A percentile compares a stretch with the other conserved stretches of the same genome.
phyloP scores from a whole-genome alignment of 2,888 invertebrate species.

The Hypercompe scribonia region DNA sequence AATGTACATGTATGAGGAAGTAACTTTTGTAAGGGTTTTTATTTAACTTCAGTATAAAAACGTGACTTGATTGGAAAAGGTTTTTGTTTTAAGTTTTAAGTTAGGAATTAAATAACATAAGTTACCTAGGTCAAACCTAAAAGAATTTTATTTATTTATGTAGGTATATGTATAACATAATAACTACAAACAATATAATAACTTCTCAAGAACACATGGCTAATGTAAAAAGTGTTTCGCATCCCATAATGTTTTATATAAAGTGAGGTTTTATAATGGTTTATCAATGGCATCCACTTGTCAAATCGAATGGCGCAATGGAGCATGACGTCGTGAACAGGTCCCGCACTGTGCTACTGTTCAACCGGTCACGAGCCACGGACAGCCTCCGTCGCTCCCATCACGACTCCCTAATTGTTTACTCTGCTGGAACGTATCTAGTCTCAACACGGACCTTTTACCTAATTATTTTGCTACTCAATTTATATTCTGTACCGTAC shows the following conservation, averaged over 20 bases:
- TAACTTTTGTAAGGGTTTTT: not conserved
- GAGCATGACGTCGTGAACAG: slow-evolving; percentile 70
- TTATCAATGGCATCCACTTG: slow-evolving; percentile 68
- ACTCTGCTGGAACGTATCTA: slow-evolving; percentile 47
- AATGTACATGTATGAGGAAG: not conserved
- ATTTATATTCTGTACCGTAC: slow-evolving; percentile 29
- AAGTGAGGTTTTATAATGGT: slow-evolving; percentile 30
- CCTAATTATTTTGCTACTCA: slow-evolving; percentile 35
- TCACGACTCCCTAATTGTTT: slow-evolving; percentile 65
- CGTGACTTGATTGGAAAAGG: not conserved
- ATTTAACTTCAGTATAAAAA: not conserved
- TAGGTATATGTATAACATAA: too few species aligned
- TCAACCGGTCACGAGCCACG: slow-evolving; percentile 60
- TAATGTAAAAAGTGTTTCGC: not conserved
- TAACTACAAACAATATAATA: too few species aligned
- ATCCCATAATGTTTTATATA: slow-evolving; percentile 24
- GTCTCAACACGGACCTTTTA: slow-evolving; percentile 38
- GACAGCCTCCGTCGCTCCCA: slow-evolving; percentile 58
- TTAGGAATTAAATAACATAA: too few species aligned
- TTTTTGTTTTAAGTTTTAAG: not conserved
- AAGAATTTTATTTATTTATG: too few species aligned
- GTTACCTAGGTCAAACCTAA: too few species aligned
- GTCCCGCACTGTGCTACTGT: slow-evolving; percentile 51
- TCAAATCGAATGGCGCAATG: slow-evolving; percentile 72
- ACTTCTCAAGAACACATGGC: not conserved